phyloP scores from a whole-genome alignment of 2,888 invertebrate genomes.

The Odontomyia ornata region DNA sequence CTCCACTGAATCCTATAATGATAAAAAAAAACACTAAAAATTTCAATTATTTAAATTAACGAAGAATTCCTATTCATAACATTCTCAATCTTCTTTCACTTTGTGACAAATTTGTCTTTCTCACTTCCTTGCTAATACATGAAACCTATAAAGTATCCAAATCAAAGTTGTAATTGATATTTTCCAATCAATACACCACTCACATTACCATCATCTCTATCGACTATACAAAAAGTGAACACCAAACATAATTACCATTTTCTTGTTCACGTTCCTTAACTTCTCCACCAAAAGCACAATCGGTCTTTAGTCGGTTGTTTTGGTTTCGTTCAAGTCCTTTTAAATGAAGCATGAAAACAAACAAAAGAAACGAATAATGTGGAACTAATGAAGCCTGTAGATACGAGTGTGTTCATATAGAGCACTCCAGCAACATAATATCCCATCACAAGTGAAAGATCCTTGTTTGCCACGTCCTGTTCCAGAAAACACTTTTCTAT shows the following conservation, averaged over 20 bases:
- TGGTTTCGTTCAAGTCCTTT: not conserved
- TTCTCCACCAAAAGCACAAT: constrained; percentile 5
- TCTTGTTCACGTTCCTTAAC: not conserved
- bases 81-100: too few relatives aligned
- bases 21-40: too few relatives aligned
- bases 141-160: not conserved
- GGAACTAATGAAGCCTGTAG: constrained; percentile 5
- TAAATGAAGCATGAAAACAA: constrained; percentile 18
- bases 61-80: too few relatives aligned
- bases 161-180: constrained; percentile 1
- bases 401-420: not conserved
- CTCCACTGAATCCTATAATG: too few relatives aligned
- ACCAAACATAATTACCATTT: constrained; percentile 2
- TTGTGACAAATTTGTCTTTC: too few relatives aligned
- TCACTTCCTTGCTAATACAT: too few relatives aligned
- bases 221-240: not conserved
- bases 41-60: too few relatives aligned
- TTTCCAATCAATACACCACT: not conserved
- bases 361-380: constrained; percentile 8
- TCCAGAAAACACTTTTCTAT: not conserved
- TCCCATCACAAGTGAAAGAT: too few relatives aligned
- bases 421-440: not conserved
- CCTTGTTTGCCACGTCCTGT: too few relatives aligned
- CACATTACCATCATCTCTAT: not conserved
- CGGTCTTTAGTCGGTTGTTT: constrained; percentile 4